These are phyloP conservation scores for Brassicogethes aeneus DNA, from an alignment of 2,888 invertebrate species.

Conservation along the genomic window DNA sequence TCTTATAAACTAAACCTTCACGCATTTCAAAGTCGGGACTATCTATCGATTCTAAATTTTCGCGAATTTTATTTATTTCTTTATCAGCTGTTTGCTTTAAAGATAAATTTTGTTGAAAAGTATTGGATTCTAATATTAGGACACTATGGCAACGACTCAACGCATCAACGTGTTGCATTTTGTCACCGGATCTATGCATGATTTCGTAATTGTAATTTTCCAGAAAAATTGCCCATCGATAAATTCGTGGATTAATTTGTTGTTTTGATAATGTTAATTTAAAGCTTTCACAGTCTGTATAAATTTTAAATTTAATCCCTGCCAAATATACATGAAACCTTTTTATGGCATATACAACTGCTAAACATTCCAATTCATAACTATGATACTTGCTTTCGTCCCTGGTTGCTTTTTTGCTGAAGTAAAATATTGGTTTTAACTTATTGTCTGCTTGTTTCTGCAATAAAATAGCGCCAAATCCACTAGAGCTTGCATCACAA, in stretches of 20 bases:
- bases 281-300: neutral
- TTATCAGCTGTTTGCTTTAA: neutral
- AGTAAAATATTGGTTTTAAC: neutral
- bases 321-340: neutral
- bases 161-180: constrained; percentile 2
- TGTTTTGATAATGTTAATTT: neutral
- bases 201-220: neutral
- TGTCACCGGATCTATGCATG: neutral
- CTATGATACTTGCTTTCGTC: too few relatives aligned
- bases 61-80: too few relatives aligned
- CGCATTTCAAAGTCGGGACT: neutral
- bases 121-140: too few relatives aligned
- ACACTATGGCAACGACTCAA: too few relatives aligned
- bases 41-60: neutral
- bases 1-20: neutral
- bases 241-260: neutral
- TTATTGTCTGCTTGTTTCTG: neutral
- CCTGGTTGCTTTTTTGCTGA: neutral
- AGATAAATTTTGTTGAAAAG: constrained; percentile 1
- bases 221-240: neutral
- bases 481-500: neutral
- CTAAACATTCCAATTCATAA: constrained; percentile 2
- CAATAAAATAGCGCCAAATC: neutral
- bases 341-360: too few relatives aligned
- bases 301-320: neutral